Evolutionary conservation across 1,140 invertebrate genomes (phyloP).

Genomic region (Ericerus pela): DNA sequence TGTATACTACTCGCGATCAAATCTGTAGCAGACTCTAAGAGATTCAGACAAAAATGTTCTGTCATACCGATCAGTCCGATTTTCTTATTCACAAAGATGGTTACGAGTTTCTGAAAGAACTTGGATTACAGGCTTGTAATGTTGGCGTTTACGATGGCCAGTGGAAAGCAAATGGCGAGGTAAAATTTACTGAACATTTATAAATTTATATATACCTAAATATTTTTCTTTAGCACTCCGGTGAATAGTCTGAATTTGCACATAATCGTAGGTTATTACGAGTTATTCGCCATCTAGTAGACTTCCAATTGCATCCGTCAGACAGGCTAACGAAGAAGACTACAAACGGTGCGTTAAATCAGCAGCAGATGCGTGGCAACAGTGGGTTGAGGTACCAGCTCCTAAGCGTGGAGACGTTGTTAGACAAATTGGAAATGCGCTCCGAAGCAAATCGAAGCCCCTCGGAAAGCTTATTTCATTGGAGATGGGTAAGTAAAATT

Average conservation of each 20-base stretch:
- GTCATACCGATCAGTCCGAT: no score
- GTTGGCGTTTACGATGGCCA: constrained; percentile 71
- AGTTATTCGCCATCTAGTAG: constrained; percentile 73
- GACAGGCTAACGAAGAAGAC: constrained; percentile 54
- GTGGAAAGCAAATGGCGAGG: constrained; percentile 75
- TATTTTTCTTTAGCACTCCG: neutral
- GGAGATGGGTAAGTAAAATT: constrained; percentile 59
- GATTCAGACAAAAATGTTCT: no score
- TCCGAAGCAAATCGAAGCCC: constrained; percentile 67
- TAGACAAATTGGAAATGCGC: constrained; percentile 84
- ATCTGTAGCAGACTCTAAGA: no score
- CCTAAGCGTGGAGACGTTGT: constrained; percentile 89
- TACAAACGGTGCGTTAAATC: constrained; percentile 59
- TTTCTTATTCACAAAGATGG: constrained; percentile 33
- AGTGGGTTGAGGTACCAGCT: constrained; percentile 68
- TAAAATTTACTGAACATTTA: constrained; percentile 33
- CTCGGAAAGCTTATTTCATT: constrained; percentile 80
- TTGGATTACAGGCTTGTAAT: constrained; percentile 66
- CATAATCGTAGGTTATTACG: constrained; percentile 40
- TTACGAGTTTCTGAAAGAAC: constrained; percentile 75
- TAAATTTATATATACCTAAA: no score
- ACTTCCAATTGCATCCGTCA: constrained; percentile 73
- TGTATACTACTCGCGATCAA: no score
- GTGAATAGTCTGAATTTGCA: neutral
- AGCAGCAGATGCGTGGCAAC: constrained; percentile 59